Evolutionary conservation across 2,113 vertebrate species (phyloP).

Genomic region (Elaphurus davidianus): DNA sequence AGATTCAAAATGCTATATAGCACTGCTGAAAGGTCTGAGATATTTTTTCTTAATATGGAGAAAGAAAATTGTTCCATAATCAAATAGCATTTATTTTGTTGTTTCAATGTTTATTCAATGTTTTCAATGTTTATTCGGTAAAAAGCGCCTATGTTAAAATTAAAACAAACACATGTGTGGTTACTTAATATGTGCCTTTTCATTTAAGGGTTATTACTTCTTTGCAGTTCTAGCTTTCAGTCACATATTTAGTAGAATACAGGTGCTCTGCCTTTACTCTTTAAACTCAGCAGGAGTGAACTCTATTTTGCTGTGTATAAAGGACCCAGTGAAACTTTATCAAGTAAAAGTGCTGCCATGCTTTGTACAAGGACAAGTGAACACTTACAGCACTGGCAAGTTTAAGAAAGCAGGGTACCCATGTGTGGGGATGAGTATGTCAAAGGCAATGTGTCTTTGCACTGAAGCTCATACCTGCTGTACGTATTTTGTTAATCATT

Average conservation of each 20-base stretch:
- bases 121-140: not conserved
- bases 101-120: not conserved
- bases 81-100: not conserved
- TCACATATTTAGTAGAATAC: not conserved
- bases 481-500: not conserved
- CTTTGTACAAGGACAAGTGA: not conserved
- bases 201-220: not conserved
- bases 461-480: not conserved
- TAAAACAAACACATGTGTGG: not conserved
- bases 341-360: not conserved
- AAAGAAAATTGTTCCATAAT: not conserved
- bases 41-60: not conserved
- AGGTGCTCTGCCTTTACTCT: not conserved
- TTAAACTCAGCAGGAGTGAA: not conserved
- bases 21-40: not conserved
- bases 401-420: not conserved
- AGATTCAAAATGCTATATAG: not conserved
- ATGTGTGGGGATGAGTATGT: not conserved
- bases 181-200: not conserved
- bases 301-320: not conserved
- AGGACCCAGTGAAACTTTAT: not conserved
- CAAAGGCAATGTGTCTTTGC: not conserved
- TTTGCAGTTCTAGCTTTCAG: not conserved
- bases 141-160: not conserved
- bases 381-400: not conserved